Evolutionary conservation across 2,888 invertebrate genomes (phyloP).

Genomic region (Aromia moschata): DNA sequence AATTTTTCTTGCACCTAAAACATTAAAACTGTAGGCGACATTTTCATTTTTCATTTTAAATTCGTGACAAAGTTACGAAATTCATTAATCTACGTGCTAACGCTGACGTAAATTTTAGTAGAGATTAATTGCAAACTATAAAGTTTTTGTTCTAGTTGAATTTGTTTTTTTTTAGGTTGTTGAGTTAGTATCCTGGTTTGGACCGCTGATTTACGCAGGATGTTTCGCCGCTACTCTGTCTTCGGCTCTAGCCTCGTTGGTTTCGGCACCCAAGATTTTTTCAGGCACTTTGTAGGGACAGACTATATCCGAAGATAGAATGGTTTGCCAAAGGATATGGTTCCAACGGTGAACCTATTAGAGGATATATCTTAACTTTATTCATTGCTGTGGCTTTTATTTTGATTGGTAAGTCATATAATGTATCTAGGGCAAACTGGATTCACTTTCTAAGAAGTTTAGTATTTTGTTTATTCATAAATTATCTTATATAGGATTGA

Average conservation of each 20-base stretch:
- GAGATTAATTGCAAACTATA: too few species aligned
- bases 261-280: constrained; percentile 95
- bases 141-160: too few species aligned
- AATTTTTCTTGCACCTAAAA: too few species aligned
- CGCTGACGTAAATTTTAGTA: too few species aligned
- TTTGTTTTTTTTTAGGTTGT: constrained; percentile 78
- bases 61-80: too few species aligned
- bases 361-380: constrained; percentile 94
- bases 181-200: constrained; percentile 83
- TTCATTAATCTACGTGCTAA: too few species aligned
- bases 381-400: constrained; percentile 87
- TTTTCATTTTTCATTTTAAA: too few species aligned
- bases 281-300: constrained; percentile 94
- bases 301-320: constrained; percentile 89
- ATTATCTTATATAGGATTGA: too few species aligned
- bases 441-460: background rate
- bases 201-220: constrained; percentile 94
- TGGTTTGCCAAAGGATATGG: constrained; percentile 92
- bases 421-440: background rate
- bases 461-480: background rate
- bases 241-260: constrained; percentile 94
- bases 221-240: constrained; percentile 97
- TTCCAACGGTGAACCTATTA: constrained; percentile 82
- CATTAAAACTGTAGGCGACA: too few species aligned
- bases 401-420: constrained; percentile 76